Percentiles rank a stretch among this genome's conserved stretches.
phyloP scores from a whole-genome alignment of 2,888 invertebrate genomes.

The Dryomyza anilis region DNA sequence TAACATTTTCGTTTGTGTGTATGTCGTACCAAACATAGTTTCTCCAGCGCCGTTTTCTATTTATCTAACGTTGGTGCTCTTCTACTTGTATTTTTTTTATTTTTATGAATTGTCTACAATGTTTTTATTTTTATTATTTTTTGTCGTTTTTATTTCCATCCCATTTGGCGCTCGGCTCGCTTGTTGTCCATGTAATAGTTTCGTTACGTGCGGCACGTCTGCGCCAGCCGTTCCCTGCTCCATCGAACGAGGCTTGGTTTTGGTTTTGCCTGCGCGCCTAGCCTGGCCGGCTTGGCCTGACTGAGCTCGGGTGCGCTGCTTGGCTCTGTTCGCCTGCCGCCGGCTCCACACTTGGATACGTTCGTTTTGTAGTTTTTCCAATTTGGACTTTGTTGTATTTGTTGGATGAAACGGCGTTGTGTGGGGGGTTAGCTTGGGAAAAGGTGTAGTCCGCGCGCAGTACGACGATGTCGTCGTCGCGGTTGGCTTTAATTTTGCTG shows the following conservation, averaged over 20 bases:
- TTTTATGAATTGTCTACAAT: no score
- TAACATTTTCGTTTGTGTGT: no score
- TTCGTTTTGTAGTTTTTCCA: background rate
- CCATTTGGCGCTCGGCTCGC: conserved; percentile 12
- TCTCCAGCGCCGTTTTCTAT: conserved; percentile 18
- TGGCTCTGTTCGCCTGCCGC: background rate
- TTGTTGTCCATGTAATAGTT: conserved; percentile 21
- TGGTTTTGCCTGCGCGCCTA: background rate
- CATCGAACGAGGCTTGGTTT: no score
- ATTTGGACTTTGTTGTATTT: no score
- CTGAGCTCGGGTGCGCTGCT: background rate
- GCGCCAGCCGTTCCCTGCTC: no score
- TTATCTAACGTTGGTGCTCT: conserved; percentile 7
- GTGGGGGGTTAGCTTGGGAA: no score
- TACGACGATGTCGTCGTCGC: no score
- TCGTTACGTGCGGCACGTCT: conserved; percentile 9
- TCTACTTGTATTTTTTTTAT: no score
- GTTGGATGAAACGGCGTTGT: no score
- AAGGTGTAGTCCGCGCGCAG: no score
- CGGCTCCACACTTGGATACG: background rate
- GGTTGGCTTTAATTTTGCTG: no score
- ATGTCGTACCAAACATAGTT: no score
- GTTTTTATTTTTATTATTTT: background rate
- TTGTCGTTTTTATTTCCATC: conserved; percentile 6
- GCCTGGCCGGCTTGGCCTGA: background rate